A percentile compares a stretch with the other conserved stretches of the same genome.
Conservation (phyloP, 2,113 vertebrate genomes). For the Coracopsis vasa region DNA sequence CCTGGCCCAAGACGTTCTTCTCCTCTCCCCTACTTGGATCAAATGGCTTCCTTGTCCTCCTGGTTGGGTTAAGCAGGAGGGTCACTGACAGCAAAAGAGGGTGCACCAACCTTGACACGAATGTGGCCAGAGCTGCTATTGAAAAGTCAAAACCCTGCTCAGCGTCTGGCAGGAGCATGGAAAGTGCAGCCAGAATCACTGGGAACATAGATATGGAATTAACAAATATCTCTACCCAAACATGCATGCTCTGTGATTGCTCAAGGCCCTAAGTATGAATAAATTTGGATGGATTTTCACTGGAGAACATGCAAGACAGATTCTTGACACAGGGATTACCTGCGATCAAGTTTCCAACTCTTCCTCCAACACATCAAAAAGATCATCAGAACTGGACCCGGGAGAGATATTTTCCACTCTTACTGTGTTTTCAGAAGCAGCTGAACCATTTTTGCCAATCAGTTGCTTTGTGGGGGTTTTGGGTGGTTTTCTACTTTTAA, state of each 20-base stretch:
- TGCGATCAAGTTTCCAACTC: not conserved
- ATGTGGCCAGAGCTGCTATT: not conserved
- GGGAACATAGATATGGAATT: not conserved
- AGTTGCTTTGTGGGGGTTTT: not conserved
- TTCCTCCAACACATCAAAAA: not conserved
- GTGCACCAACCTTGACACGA: not conserved
- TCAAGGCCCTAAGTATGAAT: not conserved
- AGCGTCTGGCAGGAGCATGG: not conserved
- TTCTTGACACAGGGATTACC: constrained; percentile 25
- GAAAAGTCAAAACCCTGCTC: not conserved
- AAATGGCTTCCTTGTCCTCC: not conserved
- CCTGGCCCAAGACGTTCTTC: not conserved
- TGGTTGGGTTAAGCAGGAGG: not conserved
- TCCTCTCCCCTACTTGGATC: not conserved
- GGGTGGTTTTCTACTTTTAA: not conserved
- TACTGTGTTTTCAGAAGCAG: not conserved
- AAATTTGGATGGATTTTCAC: not conserved
- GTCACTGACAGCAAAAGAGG: not conserved
- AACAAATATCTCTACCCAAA: not conserved
- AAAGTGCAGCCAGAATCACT: not conserved
- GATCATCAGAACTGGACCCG: not conserved
- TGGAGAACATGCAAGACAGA: not conserved
- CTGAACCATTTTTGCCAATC: not conserved
- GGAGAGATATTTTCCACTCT: constrained; percentile 8
- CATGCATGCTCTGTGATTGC: not conserved